phyloP scores from a whole-genome alignment of 2,113 vertebrate genomes.

The Chaetura pelagica region DNA sequence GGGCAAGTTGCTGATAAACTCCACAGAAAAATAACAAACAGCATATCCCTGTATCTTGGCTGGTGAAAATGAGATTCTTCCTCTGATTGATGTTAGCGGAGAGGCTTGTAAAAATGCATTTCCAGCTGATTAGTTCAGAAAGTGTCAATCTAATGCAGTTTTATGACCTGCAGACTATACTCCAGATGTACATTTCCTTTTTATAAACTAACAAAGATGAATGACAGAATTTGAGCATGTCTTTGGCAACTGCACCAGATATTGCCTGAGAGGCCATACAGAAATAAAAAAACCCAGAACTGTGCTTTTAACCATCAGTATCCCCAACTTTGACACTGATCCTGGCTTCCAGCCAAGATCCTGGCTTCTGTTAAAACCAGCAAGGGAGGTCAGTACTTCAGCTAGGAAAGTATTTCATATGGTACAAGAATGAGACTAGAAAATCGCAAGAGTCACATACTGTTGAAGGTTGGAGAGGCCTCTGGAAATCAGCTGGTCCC shows the following conservation, averaged over 20 bases:
- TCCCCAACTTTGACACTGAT: background rate
- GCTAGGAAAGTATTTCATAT: background rate
- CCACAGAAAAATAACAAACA: slow-evolving; percentile 81
- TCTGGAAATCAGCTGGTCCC: background rate
- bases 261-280: slow-evolving; percentile 61
- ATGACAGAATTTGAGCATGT: slow-evolving; percentile 79
- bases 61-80: slow-evolving; percentile 85
- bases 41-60: slow-evolving; percentile 74
- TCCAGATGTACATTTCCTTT: slow-evolving; percentile 86
- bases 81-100: slow-evolving; percentile 83
- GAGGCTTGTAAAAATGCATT: slow-evolving; percentile 86
- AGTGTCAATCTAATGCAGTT: slow-evolving; percentile 82
- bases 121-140: slow-evolving; percentile 87
- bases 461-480: background rate
- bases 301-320: slow-evolving; percentile 17
- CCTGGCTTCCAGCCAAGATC: background rate
- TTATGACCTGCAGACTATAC: slow-evolving; percentile 81
- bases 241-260: slow-evolving; percentile 66
- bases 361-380: background rate
- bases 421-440: background rate
- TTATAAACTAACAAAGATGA: slow-evolving; percentile 91
- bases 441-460: background rate
- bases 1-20: slow-evolving; percentile 83
- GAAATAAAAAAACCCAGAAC: background rate
- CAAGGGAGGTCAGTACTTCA: background rate